Percentiles rank a stretch among this genome's conserved stretches.
phyloP scores from a whole-genome alignment of 2,888 invertebrate species.

The Serripes groenlandicus region DNA sequence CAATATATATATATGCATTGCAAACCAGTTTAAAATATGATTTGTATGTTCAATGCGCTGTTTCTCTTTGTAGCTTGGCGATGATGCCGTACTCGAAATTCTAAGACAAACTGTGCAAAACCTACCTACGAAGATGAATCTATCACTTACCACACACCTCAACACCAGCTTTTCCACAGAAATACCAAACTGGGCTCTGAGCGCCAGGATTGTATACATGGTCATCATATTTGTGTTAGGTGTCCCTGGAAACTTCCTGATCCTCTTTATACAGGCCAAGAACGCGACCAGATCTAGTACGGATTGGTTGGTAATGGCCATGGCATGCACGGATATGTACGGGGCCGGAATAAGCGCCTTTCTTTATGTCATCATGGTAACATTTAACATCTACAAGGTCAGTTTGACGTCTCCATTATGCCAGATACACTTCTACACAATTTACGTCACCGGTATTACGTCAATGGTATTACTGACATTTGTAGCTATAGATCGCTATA shows the following conservation, averaged over 20 bases:
- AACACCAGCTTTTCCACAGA: too few species aligned
- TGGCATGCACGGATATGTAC: background rate
- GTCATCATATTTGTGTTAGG: background rate
- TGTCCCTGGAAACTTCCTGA: background rate
- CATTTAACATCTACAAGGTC: background rate
- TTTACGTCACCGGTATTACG: background rate
- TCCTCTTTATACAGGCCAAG: background rate
- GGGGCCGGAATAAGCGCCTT: background rate
- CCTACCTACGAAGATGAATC: too few species aligned
- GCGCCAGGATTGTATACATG: background rate
- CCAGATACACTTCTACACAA: conserved; percentile 8
- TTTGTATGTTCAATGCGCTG: background rate
- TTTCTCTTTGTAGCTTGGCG: background rate
- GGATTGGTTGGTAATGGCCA: background rate
- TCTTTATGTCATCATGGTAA: background rate
- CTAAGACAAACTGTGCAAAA: too few species aligned
- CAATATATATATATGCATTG: too few species aligned
- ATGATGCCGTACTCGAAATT: too few species aligned
- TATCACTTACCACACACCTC: too few species aligned
- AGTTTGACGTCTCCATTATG: background rate
- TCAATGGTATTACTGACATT: background rate
- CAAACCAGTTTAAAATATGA: background rate
- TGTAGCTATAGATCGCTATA: background rate
- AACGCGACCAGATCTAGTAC: background rate
- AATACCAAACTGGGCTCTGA: background rate